These are phyloP conservation scores for Mionectes olivaceus DNA, from an alignment of 2,797 vertebrate genomes.

Conservation along the genomic window DNA sequence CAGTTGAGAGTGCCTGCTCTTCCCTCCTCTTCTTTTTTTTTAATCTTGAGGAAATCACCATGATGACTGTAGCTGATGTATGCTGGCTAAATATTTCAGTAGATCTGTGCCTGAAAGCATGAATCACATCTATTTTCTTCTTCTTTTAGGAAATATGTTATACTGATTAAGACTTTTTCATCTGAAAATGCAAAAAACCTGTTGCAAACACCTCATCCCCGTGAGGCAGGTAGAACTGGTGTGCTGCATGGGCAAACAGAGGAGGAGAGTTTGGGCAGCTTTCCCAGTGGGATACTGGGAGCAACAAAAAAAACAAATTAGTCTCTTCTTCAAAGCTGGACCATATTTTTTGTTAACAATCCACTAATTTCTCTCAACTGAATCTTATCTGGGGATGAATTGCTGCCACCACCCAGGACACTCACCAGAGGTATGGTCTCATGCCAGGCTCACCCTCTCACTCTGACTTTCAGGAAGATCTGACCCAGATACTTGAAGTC, in stretches of 20 bases:
- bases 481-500: background rate
- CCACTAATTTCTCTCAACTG: background rate
- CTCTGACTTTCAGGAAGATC: background rate
- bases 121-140: conserved; percentile 30
- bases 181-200: background rate
- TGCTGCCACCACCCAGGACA: background rate
- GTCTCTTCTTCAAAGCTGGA: background rate
- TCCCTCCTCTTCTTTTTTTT: background rate
- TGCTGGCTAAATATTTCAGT: background rate
- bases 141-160: conserved; percentile 4
- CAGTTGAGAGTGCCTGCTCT: background rate
- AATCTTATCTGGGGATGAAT: background rate
- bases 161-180: background rate
- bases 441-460: background rate
- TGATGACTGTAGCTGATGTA: background rate
- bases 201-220: background rate
- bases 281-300: background rate
- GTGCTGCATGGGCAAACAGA: background rate
- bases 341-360: background rate
- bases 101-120: conserved; percentile 9
- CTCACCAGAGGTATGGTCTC: background rate
- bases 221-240: background rate
- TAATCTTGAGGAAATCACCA: background rate
- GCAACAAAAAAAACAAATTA: background rate
- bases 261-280: background rate